Evolutionary conservation across 1,140 invertebrate species (phyloP).

Genomic region (Mercenaria mercenaria): DNA sequence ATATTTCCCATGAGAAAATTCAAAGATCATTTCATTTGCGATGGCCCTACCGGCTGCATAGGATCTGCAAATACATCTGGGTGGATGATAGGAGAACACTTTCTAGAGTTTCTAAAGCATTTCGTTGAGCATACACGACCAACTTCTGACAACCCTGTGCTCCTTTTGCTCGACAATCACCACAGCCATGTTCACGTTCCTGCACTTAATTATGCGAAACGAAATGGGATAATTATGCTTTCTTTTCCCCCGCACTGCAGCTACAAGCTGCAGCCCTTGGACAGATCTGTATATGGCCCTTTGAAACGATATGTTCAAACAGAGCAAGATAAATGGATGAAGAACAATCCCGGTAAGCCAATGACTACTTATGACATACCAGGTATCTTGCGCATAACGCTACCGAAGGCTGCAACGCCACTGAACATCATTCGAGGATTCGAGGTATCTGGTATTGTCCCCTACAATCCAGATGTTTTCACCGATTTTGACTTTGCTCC

Average conservation of each 20-base stretch:
- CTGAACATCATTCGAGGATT: neutral
- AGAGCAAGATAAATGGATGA: constrained; percentile 44
- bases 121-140: constrained; percentile 76
- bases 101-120: constrained; percentile 86
- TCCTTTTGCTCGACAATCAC: constrained; percentile 75
- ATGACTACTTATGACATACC: constrained; percentile 43
- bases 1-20: constrained; percentile 75
- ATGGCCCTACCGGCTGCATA: neutral
- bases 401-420: neutral
- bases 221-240: constrained; percentile 70
- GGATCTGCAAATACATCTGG: neutral
- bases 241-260: constrained; percentile 69
- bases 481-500: constrained; percentile 2
- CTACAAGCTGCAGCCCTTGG: neutral
- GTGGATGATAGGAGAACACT: constrained; percentile 73
- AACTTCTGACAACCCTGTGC: constrained; percentile 28
- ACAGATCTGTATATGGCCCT: constrained; percentile 72
- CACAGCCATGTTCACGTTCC: constrained; percentile 73
- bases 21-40: neutral
- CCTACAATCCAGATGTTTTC: neutral
- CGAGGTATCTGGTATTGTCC: neutral
- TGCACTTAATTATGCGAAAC: constrained; percentile 74
- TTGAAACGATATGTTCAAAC: constrained; percentile 80
- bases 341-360: constrained; percentile 51
- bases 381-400: too few species aligned